Base-by-base conservation (phyloP, 2,888 invertebrate species). In the Megaustenia siamemsis region DNA sequence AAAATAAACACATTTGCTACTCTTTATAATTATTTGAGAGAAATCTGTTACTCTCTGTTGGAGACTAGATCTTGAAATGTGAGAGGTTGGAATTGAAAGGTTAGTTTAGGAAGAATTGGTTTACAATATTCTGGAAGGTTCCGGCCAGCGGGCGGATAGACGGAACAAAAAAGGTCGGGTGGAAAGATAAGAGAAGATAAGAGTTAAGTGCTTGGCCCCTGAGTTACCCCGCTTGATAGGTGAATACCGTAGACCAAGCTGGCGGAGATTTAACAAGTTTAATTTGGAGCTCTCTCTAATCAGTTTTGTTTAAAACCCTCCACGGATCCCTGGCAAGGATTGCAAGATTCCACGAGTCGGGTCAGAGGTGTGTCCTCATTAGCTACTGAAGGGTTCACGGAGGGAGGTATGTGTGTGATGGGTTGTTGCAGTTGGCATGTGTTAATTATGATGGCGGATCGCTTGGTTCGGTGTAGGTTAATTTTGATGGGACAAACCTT, bases 191-290 rank as follows among this genome's bases (percentile, higher is more conserved):
- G 63, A 60, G 35, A 35, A 76, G 75, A 82, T 82, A 82, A 75
- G 76, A 28, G 75, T 56, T 82, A 82, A 82, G 82, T 82, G 82
- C 75, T 66, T 76, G 82, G 60, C 43, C 82, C 66, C 66, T n/a
- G 76, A 45, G 75, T 82, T 75, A 76, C 82, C 76, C 60, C 66
- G 75, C 35, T 81, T 35, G 32, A 43, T 45, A 43, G 40, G 56
- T 49, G 69, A 53, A 81, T 53, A 53, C 10, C n/a, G 69, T 28
- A n/a, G 35, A 21, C 35, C 24, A 53, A 56, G 24, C 32, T 73
- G 3, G 15, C 49, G 35, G 69, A 81, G 80, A 81, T 81, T 81
- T 69, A 53, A 53, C 28, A 38, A 56, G 49, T 81, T 81, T 53
- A 81, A 38, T 81, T 81, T 35, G 69, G 63, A n/a, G 78, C n/a